Evolutionary conservation across 2,888 invertebrate species (phyloP).

Genomic region (Cryptocheilus praepositus): DNA sequence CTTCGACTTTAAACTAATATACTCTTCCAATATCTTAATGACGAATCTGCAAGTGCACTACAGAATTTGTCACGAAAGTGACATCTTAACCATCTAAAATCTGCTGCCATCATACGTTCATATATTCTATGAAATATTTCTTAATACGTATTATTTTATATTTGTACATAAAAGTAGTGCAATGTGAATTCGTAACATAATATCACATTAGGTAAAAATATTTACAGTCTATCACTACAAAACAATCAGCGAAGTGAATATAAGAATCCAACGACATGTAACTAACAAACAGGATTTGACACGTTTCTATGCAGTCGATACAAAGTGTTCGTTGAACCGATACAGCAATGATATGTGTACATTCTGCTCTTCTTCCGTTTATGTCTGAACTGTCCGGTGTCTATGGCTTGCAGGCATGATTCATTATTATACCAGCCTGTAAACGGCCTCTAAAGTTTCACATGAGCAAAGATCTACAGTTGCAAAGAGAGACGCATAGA

Average conservation of each 20-base stretch:
- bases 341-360: constrained; percentile 13
- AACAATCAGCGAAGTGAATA: no score
- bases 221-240: no score
- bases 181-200: constrained; percentile 44
- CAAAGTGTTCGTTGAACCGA: constrained; percentile 1
- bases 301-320: no score
- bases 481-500: no score
- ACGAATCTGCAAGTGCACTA: neutral
- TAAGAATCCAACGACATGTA: neutral
- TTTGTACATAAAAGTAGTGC: constrained; percentile 21
- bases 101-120: no score
- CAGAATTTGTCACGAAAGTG: no score
- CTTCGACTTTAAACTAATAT: constrained; percentile 57
- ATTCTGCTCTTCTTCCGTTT: constrained; percentile 30
- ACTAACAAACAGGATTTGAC: no score
- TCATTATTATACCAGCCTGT: constrained; percentile 42
- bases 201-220: constrained; percentile 42
- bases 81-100: no score
- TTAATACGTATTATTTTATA: no score
- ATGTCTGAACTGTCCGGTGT: constrained; percentile 32
- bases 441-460: constrained; percentile 30
- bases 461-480: neutral
- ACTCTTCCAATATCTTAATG: constrained; percentile 26
- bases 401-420: constrained; percentile 44
- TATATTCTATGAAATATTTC: no score